Conservation (phyloP, 2,113 vertebrate species). For the Chrysemys picta region DNA sequence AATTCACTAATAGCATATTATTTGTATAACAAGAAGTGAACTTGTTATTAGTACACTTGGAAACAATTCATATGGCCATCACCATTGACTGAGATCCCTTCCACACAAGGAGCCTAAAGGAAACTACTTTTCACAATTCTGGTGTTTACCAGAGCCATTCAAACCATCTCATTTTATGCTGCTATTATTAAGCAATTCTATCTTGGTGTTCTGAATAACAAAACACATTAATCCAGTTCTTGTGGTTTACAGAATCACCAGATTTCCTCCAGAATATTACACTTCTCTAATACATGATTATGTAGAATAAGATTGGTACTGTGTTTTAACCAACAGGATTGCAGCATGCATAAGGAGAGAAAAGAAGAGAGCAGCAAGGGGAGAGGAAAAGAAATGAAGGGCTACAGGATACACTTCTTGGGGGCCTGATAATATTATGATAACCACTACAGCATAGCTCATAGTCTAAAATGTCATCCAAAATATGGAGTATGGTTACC, state of each 20-base stretch:
- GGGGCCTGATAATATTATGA: neutral
- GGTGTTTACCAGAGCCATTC: constrained; percentile 59
- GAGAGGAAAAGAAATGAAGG: constrained; percentile 3
- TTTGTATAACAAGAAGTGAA: neutral
- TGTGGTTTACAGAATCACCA: constrained; percentile 28
- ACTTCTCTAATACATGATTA: constrained; percentile 19
- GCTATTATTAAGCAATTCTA: constrained; percentile 57
- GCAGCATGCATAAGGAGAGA: constrained; percentile 5
- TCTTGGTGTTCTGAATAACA: constrained; percentile 53
- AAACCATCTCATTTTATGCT: constrained; percentile 59
- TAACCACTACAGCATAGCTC: constrained; percentile 18
- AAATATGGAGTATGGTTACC: constrained; percentile 7
- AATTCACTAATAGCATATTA: neutral
- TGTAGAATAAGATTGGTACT: constrained; percentile 37
- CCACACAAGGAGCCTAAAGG: neutral
- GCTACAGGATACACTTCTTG: neutral
- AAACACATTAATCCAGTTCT: constrained; percentile 6
- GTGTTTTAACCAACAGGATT: constrained; percentile 22
- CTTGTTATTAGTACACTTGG: constrained; percentile 33
- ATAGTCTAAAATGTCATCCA: constrained; percentile 30
- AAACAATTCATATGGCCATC: neutral
- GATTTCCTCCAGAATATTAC: constrained; percentile 16
- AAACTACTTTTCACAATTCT: constrained; percentile 68
- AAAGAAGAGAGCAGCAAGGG: constrained; percentile 1
- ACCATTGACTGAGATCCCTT: neutral